These are phyloP conservation scores for Odontesthes bonariensis DNA, from an alignment of 2,113 vertebrate species.

Conservation along the genomic window DNA sequence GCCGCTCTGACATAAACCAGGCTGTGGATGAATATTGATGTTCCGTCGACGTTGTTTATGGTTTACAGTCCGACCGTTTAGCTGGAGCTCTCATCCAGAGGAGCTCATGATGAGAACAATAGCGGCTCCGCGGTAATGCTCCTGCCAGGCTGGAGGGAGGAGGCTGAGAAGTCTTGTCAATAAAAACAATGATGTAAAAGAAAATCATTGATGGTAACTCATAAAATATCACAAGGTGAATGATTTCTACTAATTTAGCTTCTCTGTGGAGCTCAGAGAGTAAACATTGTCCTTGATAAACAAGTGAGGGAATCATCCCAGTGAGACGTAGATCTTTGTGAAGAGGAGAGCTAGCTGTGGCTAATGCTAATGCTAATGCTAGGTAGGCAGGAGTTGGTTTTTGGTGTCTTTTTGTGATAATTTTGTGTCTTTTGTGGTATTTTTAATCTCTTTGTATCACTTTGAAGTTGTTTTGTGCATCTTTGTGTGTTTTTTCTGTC, in stretches of 20 bases:
- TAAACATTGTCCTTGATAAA: background rate
- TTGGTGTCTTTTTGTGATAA: too few species aligned
- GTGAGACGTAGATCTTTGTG: background rate
- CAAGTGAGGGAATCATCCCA: too few species aligned
- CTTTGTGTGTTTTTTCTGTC: too few species aligned
- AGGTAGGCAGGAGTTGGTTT: too few species aligned
- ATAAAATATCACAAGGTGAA: background rate
- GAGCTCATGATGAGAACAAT: constrained; percentile 8
- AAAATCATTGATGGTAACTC: background rate
- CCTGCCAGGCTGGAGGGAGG: background rate
- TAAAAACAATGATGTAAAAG: background rate
- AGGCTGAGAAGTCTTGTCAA: background rate
- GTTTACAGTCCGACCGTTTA: constrained; percentile 26
- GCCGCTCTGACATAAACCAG: constrained; percentile 22
- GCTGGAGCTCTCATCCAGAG: constrained; percentile 14
- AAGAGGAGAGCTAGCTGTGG: background rate
- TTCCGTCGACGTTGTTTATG: constrained; percentile 30
- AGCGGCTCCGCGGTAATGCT: background rate
- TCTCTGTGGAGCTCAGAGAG: background rate
- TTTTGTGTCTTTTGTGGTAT: too few species aligned
- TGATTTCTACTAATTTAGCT: background rate
- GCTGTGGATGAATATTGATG: constrained; percentile 57
- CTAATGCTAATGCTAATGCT: constrained; percentile 1
- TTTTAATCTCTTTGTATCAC: too few species aligned
- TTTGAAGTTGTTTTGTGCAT: too few species aligned